phyloP scores from a whole-genome alignment of 2,888 invertebrate species.

The Luperina nickerlii region DNA sequence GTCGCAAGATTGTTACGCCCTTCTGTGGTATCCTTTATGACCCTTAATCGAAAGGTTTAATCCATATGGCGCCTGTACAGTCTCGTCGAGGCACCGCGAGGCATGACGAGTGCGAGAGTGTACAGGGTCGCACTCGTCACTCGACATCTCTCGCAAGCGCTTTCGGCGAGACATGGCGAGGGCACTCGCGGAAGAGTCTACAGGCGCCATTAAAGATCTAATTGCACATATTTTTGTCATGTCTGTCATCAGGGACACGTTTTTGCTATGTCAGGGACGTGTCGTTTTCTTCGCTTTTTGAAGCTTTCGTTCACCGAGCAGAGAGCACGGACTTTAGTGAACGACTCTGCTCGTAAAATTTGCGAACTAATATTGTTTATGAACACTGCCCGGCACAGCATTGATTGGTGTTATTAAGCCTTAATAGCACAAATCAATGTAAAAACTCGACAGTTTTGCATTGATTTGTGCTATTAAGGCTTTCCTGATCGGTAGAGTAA shows the following conservation, averaged over 20 bases:
- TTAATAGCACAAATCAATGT: too few relatives aligned
- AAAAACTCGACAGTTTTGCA: too few relatives aligned
- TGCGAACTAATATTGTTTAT: background rate
- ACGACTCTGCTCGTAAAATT: background rate
- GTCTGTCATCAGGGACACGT: background rate
- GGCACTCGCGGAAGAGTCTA: too few relatives aligned
- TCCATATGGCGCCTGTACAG: too few relatives aligned
- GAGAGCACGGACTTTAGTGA: background rate
- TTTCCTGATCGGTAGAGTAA: background rate
- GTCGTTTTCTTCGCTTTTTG: background rate
- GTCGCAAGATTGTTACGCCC: background rate
- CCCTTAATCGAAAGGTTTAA: background rate
- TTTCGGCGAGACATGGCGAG: too few relatives aligned
- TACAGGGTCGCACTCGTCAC: too few relatives aligned
- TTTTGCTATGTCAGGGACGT: too few relatives aligned
- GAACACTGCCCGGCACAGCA: too few relatives aligned
- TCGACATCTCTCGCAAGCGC: too few relatives aligned
- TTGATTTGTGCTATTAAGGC: background rate
- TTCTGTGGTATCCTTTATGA: background rate
- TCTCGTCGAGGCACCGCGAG: too few relatives aligned
- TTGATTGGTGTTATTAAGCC: background rate
- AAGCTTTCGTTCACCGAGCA: background rate
- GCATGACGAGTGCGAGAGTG: too few relatives aligned
- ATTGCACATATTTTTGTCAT: background rate
- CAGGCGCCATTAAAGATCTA: too few relatives aligned